A percentile compares a stretch with the other conserved stretches of the same genome.
Evolutionary conservation across 1,140 invertebrate genomes (phyloP).

Genomic region (Camponotus floridanus): DNA sequence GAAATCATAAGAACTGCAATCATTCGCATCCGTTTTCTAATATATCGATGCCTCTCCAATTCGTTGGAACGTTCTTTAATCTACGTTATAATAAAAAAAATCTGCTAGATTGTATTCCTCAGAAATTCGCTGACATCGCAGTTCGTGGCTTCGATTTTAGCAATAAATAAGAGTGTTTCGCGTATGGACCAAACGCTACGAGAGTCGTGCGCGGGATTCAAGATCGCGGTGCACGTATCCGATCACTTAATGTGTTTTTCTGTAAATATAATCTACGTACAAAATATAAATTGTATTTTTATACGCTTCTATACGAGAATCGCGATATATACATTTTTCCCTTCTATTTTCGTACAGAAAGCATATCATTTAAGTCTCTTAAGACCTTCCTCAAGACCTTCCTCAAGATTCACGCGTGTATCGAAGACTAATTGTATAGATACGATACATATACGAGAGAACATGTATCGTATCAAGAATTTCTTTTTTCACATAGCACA

Average conservation of each 20-base stretch:
- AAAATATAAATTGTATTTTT: slow-evolving; percentile 73
- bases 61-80: background rate
- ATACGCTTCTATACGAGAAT: background rate
- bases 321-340: background rate
- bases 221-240: slow-evolving; percentile 13
- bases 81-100: slow-evolving; percentile 12
- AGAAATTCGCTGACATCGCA: slow-evolving; percentile 18
- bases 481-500: slow-evolving; percentile 1
- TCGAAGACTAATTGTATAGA: slow-evolving; percentile 66
- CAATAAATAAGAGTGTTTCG: background rate
- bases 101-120: background rate
- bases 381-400: background rate
- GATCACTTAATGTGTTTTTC: slow-evolving; percentile 33
- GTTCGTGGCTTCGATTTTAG: slow-evolving; percentile 1
- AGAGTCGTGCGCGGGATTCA: slow-evolving; percentile 18
- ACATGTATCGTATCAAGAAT: slow-evolving; percentile 24
- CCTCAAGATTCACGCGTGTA: slow-evolving; percentile 31
- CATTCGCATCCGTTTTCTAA: background rate
- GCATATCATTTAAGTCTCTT: background rate
- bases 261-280: slow-evolving; percentile 67
- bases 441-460: background rate
- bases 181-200: background rate
- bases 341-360: background rate
- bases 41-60: background rate
- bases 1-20: slow-evolving; percentile 46